phyloP scores from a whole-genome alignment of 2,888 invertebrate species.

The Diplazon laetatorius region DNA sequence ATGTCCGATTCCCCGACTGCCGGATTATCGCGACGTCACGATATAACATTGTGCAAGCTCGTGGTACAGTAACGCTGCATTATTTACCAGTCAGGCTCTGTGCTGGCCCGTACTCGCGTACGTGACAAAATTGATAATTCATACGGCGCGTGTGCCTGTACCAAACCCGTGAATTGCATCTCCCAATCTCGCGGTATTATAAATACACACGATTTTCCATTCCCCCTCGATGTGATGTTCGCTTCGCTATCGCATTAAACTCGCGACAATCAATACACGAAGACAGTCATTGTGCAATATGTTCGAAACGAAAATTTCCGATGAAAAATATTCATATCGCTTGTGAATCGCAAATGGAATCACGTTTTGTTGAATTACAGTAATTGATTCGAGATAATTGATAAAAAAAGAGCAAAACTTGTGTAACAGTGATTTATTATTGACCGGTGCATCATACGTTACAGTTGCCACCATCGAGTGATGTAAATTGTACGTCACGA shows the following conservation, averaged over 20 bases:
- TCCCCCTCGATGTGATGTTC: constrained; percentile 3
- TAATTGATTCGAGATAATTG: not conserved
- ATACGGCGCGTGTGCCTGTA: constrained; percentile 41
- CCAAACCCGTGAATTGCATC: constrained; percentile 22
- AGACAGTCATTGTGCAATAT: constrained; percentile 16
- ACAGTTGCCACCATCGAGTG: not conserved
- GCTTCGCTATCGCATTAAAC: constrained; percentile 15
- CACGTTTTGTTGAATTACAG: constrained; percentile 9
- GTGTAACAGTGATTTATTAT: not conserved
- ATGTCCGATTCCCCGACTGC: not conserved
- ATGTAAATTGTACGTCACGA: not conserved
- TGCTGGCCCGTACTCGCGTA: constrained; percentile 37
- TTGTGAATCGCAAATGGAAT: not conserved
- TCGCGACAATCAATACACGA: constrained; percentile 11
- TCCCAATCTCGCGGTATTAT: constrained; percentile 21
- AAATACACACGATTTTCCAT: constrained; percentile 23
- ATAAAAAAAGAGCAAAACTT: not conserved
- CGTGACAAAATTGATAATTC: constrained; percentile 64
- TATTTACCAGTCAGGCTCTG: constrained; percentile 25
- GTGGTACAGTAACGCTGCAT: constrained; percentile 15
- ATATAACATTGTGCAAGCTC: constrained; percentile 12
- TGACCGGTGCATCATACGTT: not conserved
- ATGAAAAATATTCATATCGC: not conserved
- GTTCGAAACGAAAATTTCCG: not conserved
- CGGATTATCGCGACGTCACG: constrained; percentile 40